These are phyloP conservation scores for Xylocampa areola DNA, from an alignment of 2,888 invertebrate genomes.

Conservation along the genomic window DNA sequence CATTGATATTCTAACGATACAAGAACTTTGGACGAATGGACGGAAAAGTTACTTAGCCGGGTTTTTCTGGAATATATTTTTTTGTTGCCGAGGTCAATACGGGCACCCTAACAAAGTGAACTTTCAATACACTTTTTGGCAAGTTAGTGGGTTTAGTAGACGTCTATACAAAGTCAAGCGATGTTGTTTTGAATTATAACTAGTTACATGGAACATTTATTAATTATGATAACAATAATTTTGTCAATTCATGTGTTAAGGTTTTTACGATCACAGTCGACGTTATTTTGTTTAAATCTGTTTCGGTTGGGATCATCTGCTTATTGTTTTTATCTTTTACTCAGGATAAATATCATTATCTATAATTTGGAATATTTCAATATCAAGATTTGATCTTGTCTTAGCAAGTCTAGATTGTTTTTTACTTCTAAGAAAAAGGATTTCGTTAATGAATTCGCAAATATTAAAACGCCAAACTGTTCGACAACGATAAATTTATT, in stretches of 20 bases:
- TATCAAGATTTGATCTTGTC: not conserved
- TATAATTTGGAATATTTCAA: not conserved
- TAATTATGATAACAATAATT: too few relatives aligned
- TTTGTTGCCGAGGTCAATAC: slow-evolving; percentile 38
- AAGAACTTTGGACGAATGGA: slow-evolving; percentile 50
- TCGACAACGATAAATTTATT: not conserved
- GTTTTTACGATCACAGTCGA: too few relatives aligned
- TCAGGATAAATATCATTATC: not conserved
- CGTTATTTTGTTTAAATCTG: too few relatives aligned
- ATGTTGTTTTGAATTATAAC: too few relatives aligned
- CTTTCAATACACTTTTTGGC: slow-evolving; percentile 24
- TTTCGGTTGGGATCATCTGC: too few relatives aligned
- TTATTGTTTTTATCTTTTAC: too few relatives aligned
- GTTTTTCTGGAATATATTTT: slow-evolving; percentile 45
- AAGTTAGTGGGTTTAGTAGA: slow-evolving; percentile 26
- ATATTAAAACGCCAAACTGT: slow-evolving; percentile 6
- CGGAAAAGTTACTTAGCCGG: slow-evolving; percentile 33
- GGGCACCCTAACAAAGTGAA: slow-evolving; percentile 25
- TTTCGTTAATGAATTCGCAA: slow-evolving; percentile 4
- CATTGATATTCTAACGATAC: slow-evolving; percentile 63
- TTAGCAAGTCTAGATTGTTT: not conserved
- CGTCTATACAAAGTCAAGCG: slow-evolving; percentile 8
- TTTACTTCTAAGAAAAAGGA: not conserved
- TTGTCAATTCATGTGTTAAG: too few relatives aligned
- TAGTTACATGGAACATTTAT: too few relatives aligned